Percentiles rank a stretch among this genome's conserved stretches.
Evolutionary conservation across 2,113 vertebrate species (phyloP).

Genomic region (Oenanthe oenanthe): DNA sequence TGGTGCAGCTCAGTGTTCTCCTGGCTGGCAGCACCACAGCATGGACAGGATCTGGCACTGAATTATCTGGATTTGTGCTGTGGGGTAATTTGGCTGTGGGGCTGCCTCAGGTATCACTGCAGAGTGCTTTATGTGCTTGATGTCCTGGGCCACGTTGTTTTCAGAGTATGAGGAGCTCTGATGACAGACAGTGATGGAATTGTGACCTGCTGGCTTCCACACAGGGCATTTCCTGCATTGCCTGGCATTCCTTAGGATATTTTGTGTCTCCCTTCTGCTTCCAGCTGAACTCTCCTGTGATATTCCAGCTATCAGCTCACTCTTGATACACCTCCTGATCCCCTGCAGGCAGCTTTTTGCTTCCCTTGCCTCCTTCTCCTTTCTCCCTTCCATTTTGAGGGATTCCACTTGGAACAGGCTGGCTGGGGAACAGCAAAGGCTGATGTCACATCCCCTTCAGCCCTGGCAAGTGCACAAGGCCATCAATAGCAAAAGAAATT

Average conservation of each 20-base stretch:
- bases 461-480: neutral
- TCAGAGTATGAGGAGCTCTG: neutral
- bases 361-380: neutral
- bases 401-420: neutral
- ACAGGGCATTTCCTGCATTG: neutral
- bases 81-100: neutral
- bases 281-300: neutral
- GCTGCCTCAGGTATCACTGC: neutral
- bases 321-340: neutral
- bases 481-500: neutral
- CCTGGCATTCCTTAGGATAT: neutral
- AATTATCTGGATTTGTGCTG: neutral
- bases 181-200: neutral
- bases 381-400: neutral
- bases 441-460: accelerated
- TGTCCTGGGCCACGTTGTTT: neutral
- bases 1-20: neutral
- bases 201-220: neutral
- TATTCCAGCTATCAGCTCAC: neutral
- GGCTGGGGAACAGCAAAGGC: neutral
- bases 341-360: neutral
- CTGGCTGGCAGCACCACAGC: neutral
- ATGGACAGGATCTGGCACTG: neutral
- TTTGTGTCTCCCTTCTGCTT: neutral
- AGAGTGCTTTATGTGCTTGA: neutral